Percentiles rank a stretch among this genome's conserved stretches.
These are phyloP conservation scores for Montipora sp. DNA, from an alignment of 64 coral and sea anemone species.

Conservation along the genomic window DNA sequence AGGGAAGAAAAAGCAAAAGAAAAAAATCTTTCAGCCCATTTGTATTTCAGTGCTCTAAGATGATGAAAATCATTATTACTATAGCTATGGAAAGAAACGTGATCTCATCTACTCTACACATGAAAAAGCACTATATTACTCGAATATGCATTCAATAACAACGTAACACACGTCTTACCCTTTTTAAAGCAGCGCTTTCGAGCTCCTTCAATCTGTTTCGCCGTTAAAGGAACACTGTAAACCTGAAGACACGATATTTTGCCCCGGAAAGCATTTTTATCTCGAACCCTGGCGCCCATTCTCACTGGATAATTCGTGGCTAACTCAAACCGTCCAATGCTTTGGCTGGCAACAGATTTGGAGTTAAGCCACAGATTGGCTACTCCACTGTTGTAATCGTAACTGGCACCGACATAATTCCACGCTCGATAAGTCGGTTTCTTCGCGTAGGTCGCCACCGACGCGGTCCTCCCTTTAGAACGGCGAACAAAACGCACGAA, in stretches of 20 bases:
- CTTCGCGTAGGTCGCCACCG: constrained; percentile 42
- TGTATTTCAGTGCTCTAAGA: no score
- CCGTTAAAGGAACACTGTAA: constrained; percentile 55
- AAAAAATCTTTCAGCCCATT: no score
- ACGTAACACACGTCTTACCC: background rate
- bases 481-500: constrained; percentile 70
- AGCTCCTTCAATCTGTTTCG: constrained; percentile 50
- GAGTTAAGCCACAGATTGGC: constrained; percentile 65
- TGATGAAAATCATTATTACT: no score
- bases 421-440: constrained; percentile 60
- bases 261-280: constrained; percentile 58
- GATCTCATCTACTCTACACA: no score
- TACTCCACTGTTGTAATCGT: constrained; percentile 56
- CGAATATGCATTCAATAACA: no score
- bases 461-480: background rate
- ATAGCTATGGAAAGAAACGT: no score
- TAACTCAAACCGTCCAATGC: constrained; percentile 54
- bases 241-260: constrained; percentile 64
- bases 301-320: constrained; percentile 78
- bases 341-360: constrained; percentile 32
- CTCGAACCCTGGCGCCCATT: constrained; percentile 55
- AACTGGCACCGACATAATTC: constrained; percentile 68
- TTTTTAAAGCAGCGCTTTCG: constrained; percentile 55
- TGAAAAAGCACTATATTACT: no score
- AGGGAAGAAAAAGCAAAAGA: no score